Percentiles rank a stretch among this genome's conserved stretches.
Evolutionary conservation across 1,140 invertebrate species (phyloP).

Genomic region (Atta colombica): DNA sequence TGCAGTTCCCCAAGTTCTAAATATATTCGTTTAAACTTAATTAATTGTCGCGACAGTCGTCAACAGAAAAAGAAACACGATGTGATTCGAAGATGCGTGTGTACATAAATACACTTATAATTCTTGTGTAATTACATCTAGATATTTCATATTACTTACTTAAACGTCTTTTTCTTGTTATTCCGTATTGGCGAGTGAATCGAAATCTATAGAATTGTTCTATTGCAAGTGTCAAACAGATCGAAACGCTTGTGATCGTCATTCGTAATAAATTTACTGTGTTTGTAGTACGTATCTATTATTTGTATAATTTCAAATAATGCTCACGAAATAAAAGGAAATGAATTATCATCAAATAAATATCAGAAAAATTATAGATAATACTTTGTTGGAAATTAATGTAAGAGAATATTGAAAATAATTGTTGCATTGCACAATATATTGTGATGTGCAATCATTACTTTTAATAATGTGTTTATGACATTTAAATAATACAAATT

Average conservation of each 20-base stretch:
- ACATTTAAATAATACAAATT: conserved; percentile 9
- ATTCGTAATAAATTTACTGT: conserved; percentile 33
- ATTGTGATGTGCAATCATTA: conserved; percentile 22
- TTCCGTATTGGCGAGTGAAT: conserved; percentile 76
- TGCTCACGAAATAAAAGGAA: not conserved
- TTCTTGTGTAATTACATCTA: conserved; percentile 70
- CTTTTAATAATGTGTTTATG: not conserved
- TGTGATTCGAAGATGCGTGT: conserved; percentile 50
- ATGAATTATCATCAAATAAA: not conserved
- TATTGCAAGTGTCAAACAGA: conserved; percentile 64
- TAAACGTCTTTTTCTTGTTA: conserved; percentile 62
- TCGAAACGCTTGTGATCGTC: conserved; percentile 55
- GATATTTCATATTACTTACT: conserved; percentile 68
- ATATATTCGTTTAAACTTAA: conserved; percentile 41
- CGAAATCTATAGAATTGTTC: conserved; percentile 74
- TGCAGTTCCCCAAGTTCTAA: conserved; percentile 26
- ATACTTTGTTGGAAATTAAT: not conserved
- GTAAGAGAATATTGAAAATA: conserved; percentile 19
- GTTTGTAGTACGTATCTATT: conserved; percentile 18
- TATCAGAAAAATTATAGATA: conserved; percentile 1
- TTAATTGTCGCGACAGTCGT: conserved; percentile 49
- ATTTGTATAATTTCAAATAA: conserved; percentile 24
- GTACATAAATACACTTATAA: conserved; percentile 76
- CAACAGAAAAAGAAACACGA: conserved; percentile 56
- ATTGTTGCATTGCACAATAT: not conserved